These are phyloP conservation scores for Formicarius rufipectus DNA, from an alignment of 2,113 vertebrate species.

Conservation along the genomic window DNA sequence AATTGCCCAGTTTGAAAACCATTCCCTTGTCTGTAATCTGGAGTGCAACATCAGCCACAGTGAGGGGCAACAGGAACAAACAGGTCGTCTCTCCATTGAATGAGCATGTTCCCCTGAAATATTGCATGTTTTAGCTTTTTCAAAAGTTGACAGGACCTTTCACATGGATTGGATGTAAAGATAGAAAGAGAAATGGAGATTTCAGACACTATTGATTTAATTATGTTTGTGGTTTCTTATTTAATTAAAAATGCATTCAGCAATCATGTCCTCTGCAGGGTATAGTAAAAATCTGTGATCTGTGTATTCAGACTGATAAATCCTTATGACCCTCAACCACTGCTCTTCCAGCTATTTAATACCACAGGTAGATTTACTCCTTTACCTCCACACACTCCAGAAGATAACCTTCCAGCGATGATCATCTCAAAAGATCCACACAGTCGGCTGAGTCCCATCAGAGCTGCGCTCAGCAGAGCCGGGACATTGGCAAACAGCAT, in stretches of 20 bases:
- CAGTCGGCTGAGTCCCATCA: conserved; percentile 72
- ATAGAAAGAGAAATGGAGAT: neutral
- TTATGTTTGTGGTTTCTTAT: neutral
- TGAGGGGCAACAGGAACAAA: neutral
- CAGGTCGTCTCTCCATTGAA: neutral
- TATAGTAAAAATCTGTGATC: neutral
- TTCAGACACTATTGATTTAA: neutral
- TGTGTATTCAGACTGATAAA: neutral
- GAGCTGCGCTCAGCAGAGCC: conserved; percentile 68
- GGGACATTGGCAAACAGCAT: conserved; percentile 74
- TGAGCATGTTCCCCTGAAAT: neutral
- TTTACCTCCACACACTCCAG: conserved; percentile 78
- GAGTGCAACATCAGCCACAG: neutral
- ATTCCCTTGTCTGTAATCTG: neutral
- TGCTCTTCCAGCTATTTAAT: neutral
- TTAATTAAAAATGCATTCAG: neutral
- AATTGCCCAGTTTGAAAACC: neutral
- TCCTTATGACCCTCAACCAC: neutral
- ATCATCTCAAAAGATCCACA: conserved; percentile 82
- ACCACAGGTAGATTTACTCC: neutral
- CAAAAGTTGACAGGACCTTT: neutral
- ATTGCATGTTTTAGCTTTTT: neutral
- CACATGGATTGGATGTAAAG: neutral
- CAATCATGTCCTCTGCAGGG: neutral
- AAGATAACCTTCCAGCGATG: conserved; percentile 73